A percentile compares a stretch with the other conserved stretches of the same genome.
Conservation (phyloP, 2,888 invertebrate species). For the Torymus auratus region DNA sequence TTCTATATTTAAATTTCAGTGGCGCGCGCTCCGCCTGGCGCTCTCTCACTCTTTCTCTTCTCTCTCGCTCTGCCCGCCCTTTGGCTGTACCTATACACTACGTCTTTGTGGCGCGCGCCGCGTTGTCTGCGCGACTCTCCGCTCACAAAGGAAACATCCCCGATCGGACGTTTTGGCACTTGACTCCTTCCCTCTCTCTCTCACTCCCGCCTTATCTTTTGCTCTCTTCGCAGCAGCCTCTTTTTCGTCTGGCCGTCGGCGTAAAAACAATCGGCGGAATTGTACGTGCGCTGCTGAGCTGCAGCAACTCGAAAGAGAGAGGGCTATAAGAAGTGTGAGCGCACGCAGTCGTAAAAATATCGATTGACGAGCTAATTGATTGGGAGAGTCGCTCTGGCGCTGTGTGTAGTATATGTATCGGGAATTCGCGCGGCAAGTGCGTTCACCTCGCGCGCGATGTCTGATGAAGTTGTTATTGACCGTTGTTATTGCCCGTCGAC, state of each 20-base stretch:
- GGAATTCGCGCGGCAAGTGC: conserved; percentile 24
- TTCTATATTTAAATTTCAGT: conserved; percentile 66
- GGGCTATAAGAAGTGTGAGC: background rate
- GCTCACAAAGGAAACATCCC: conserved; percentile 54
- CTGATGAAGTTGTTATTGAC: conserved; percentile 15
- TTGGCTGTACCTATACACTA: conserved; percentile 52
- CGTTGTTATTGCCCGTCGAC: too few species aligned
- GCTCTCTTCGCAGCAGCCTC: background rate
- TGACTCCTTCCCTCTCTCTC: conserved; percentile 12
- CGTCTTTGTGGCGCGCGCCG: conserved; percentile 49
- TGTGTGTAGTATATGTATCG: conserved; percentile 1
- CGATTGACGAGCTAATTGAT: conserved; percentile 49
- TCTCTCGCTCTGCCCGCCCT: conserved; percentile 57
- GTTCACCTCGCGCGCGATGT: conserved; percentile 22
- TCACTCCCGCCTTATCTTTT: conserved; percentile 6
- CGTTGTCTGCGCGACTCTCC: conserved; percentile 47
- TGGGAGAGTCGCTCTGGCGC: conserved; percentile 10
- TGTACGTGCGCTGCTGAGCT: conserved; percentile 36
- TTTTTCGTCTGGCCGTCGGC: conserved; percentile 34
- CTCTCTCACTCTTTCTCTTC: too few species aligned
- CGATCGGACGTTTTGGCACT: conserved; percentile 51
- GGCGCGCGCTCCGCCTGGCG: conserved; percentile 46
- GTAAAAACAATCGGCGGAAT: conserved; percentile 30
- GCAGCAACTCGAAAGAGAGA: background rate
- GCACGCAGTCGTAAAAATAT: conserved; percentile 38